These are phyloP conservation scores for Engraulis encrasicolus DNA, from an alignment of 2,113 vertebrate species.

Conservation along the genomic window DNA sequence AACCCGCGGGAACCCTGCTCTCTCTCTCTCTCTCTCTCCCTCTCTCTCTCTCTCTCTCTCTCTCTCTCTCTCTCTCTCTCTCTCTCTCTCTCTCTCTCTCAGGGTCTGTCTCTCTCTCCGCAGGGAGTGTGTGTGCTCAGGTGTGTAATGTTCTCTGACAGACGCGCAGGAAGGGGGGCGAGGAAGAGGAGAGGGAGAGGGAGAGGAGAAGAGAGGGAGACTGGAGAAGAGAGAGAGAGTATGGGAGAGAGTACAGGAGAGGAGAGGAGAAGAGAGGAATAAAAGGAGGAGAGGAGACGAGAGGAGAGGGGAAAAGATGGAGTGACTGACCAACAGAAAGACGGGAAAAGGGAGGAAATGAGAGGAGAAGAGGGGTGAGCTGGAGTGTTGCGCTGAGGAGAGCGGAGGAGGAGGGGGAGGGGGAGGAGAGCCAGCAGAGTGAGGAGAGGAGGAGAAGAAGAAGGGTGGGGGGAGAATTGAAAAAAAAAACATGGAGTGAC, in stretches of 20 bases:
- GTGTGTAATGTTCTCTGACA: conserved; percentile 77
- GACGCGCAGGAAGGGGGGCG: conserved; percentile 61
- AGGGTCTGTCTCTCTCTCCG: conserved; percentile 38
- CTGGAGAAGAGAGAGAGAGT: conserved; percentile 19
- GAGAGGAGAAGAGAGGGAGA: conserved; percentile 42
- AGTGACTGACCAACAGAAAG: no score
- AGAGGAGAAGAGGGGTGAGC: neutral
- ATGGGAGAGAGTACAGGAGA: conserved; percentile 30
- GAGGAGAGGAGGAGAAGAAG: conserved; percentile 33
- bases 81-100: conserved; percentile 24
- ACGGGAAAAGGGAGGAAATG: conserved; percentile 15
- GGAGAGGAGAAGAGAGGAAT: conserved; percentile 4
- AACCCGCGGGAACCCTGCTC: no score
- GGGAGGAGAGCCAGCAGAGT: no score
- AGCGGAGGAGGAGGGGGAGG: neutral
- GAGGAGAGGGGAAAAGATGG: no score
- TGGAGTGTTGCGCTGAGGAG: no score
- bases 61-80: conserved; percentile 15
- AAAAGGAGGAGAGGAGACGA: conserved; percentile 30
- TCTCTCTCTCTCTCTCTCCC: neutral
- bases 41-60: neutral
- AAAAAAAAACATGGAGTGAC: no score
- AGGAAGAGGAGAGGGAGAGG: conserved; percentile 33
- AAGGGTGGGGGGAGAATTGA: no score
- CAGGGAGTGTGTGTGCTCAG: conserved; percentile 62